These are phyloP conservation scores for Xyrauchen texanus DNA, from an alignment of 2,113 vertebrate species.

Conservation along the genomic window DNA sequence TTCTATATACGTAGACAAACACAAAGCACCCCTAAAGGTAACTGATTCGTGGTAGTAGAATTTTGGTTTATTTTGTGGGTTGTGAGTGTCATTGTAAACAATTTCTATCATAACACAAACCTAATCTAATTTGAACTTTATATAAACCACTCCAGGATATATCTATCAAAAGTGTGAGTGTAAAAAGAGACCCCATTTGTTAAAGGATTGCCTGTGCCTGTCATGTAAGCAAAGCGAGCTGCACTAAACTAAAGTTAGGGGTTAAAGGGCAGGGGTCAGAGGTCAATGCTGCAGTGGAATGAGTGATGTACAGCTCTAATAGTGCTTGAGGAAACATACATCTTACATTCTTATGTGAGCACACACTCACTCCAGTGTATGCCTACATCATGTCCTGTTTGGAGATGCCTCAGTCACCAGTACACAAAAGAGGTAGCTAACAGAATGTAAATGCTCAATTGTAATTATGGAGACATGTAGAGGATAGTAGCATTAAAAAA, in stretches of 20 bases:
- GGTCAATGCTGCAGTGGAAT: not conserved
- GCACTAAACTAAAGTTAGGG: not conserved
- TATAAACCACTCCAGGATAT: not conserved
- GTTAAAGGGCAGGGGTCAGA: not conserved
- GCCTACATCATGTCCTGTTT: constrained; percentile 38
- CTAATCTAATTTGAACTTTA: not conserved
- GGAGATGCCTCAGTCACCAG: not conserved
- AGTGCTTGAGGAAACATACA: not conserved
- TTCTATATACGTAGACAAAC: too few species aligned
- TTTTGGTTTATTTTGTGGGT: not conserved
- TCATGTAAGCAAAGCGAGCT: not conserved
- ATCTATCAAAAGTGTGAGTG: not conserved
- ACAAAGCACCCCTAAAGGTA: too few species aligned
- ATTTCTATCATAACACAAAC: too few species aligned
- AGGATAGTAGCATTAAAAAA: not conserved
- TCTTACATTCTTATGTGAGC: constrained; percentile 16
- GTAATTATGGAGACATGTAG: too few species aligned
- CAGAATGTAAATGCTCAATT: too few species aligned
- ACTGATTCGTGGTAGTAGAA: not conserved
- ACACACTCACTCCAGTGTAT: constrained; percentile 57
- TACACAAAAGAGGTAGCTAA: not conserved
- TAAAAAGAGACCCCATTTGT: not conserved
- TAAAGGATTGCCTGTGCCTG: not conserved
- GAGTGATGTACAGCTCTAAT: not conserved
- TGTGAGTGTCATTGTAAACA: not conserved